phyloP scores from a whole-genome alignment of 2,113 vertebrate genomes.

The Mobula birostris region DNA sequence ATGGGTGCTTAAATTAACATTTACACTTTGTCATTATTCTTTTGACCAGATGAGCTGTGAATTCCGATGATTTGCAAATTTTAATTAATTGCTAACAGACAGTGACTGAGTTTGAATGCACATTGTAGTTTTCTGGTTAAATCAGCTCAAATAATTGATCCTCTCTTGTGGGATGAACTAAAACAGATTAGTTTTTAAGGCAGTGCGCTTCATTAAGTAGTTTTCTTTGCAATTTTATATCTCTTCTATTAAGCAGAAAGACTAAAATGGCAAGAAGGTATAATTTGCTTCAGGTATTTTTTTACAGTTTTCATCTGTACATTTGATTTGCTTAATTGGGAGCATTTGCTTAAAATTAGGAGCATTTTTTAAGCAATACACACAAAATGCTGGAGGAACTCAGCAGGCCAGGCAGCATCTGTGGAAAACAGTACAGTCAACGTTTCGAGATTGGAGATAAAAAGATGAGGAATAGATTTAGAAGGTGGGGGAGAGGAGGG shows the following conservation, averaged over 20 bases:
- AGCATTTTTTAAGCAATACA: too few species aligned
- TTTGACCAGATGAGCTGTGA: neutral
- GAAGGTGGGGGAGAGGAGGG: too few species aligned
- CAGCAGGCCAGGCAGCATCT: too few species aligned
- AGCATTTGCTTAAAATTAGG: neutral
- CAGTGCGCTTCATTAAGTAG: neutral
- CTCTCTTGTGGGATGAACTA: neutral
- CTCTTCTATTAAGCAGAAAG: neutral
- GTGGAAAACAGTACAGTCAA: too few species aligned
- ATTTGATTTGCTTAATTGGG: neutral
- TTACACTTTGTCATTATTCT: neutral
- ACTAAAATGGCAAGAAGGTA: neutral
- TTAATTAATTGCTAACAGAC: neutral
- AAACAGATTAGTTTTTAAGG: neutral
- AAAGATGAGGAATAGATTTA: too few species aligned
- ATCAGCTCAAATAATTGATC: conserved; percentile 15
- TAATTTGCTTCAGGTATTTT: neutral
- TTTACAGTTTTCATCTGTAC: neutral
- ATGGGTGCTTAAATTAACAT: neutral
- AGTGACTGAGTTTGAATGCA: neutral
- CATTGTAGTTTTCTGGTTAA: neutral
- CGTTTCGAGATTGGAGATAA: too few species aligned
- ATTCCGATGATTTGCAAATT: neutral
- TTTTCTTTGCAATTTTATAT: neutral
- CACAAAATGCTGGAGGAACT: too few species aligned